Evolutionary conservation across 2,113 vertebrate species (phyloP).

Genomic region (Saimiri boliviensis): DNA sequence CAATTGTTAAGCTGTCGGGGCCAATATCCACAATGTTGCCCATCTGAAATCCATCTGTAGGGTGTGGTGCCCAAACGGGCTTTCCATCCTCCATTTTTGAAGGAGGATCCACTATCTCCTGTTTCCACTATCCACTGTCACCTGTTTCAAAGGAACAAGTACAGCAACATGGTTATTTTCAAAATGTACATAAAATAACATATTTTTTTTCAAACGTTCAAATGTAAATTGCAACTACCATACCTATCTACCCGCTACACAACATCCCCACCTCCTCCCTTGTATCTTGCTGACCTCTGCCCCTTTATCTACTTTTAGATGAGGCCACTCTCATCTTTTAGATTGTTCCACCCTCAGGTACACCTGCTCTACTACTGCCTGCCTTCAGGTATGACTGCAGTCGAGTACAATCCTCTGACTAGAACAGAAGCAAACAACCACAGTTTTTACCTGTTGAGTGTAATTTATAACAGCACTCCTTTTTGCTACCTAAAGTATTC

Average conservation of each 20-base stretch:
- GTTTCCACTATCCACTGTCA: conserved; percentile 67
- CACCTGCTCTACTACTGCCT: not conserved
- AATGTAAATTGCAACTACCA: not conserved
- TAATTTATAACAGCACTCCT: not conserved
- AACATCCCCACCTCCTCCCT: not conserved
- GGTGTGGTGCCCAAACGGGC: conserved; percentile 98
- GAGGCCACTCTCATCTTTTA: no score
- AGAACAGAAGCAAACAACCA: rapidly evolving
- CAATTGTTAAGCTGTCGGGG: conserved; percentile 93
- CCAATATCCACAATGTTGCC: conserved; percentile 98
- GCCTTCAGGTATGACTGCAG: not conserved
- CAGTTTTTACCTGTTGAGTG: no score
- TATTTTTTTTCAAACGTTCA: not conserved
- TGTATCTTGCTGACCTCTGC: not conserved
- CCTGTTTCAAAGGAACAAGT: conserved; percentile 73
- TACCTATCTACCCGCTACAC: not conserved
- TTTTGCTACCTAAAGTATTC: not conserved
- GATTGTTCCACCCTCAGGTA: not conserved
- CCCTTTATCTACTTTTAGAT: not conserved
- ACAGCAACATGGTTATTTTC: conserved; percentile 5
- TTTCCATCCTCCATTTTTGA: conserved; percentile 97
- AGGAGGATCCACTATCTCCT: conserved; percentile 74
- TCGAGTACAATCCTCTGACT: rapidly evolving
- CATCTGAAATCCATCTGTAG: conserved; percentile 96
- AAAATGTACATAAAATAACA: not conserved